Conservation (phyloP, 2,888 invertebrate genomes). For the Pandemis heparana region DNA sequence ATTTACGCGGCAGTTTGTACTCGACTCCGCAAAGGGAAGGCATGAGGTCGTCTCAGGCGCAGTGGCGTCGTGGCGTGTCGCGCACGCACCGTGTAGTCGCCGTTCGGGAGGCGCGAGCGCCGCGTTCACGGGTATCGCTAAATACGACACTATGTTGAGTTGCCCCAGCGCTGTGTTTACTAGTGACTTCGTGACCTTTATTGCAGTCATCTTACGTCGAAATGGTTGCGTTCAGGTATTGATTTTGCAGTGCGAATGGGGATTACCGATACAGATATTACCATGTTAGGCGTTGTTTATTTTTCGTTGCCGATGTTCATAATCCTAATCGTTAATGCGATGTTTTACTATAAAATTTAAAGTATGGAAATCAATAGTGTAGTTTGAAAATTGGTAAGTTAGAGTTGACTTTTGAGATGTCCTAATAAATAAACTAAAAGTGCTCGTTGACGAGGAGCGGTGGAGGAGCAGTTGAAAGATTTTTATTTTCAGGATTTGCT, state of each 20-base stretch:
- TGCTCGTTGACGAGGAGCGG: no score
- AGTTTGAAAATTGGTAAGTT: no score
- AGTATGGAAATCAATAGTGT: no score
- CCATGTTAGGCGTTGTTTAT: background rate
- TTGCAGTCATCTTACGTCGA: slow-evolving; percentile 54
- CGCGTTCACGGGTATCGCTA: slow-evolving; percentile 47
- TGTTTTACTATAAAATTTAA: no score
- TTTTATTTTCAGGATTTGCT: no score
- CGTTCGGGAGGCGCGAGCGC: slow-evolving; percentile 60
- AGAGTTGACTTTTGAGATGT: no score
- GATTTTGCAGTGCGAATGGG: background rate
- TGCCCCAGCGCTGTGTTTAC: slow-evolving; percentile 59
- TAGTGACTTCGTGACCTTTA: slow-evolving; percentile 54
- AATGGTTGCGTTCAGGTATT: slow-evolving; percentile 69
- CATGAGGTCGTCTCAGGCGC: slow-evolving; percentile 66
- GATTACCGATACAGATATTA: background rate
- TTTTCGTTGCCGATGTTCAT: background rate
- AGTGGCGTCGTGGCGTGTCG: slow-evolving; percentile 47
- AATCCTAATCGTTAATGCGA: background rate
- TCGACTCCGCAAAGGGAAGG: slow-evolving; percentile 72
- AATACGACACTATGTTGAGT: slow-evolving; percentile 53
- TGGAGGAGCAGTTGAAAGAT: no score
- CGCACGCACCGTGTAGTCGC: slow-evolving; percentile 43
- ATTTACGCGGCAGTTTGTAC: slow-evolving; percentile 80
- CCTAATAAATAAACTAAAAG: no score